A percentile compares a stretch with the other conserved stretches of the same genome.
phyloP scores from a whole-genome alignment of 2,797 vertebrate genomes.

The Varecia variegata region DNA sequence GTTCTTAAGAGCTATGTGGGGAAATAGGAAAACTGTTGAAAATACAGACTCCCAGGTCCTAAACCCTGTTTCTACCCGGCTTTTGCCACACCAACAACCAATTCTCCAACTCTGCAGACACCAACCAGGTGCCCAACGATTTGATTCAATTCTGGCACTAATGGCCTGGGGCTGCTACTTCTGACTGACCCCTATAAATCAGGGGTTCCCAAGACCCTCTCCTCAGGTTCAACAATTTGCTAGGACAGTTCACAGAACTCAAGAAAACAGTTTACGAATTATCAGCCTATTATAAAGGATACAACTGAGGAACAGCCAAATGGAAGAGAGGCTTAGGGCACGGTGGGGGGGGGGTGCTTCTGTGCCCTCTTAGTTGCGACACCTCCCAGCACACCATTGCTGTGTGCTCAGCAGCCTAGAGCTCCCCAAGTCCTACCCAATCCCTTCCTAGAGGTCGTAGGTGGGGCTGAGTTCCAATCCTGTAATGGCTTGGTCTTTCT shows the following conservation, averaged over 20 bases:
- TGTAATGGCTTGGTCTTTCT: neutral
- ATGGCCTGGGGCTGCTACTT: neutral
- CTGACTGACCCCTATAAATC: neutral
- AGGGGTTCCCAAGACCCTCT: neutral
- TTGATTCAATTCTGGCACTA: neutral
- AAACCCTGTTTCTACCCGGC: neutral
- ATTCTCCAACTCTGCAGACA: neutral
- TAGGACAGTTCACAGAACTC: neutral
- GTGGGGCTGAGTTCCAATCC: neutral
- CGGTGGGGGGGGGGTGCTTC: neutral
- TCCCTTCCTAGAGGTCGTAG: neutral
- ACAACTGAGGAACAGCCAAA: neutral
- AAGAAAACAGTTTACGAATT: neutral
- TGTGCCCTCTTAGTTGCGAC: neutral
- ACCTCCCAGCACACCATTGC: neutral
- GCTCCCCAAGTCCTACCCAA: neutral
- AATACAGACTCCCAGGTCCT: neutral
- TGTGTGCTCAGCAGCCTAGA: neutral
- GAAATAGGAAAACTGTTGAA: neutral
- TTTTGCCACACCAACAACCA: neutral
- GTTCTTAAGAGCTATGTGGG: neutral
- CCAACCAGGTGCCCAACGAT: neutral
- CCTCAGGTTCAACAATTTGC: neutral
- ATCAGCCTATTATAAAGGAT: neutral
- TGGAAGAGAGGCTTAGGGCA: neutral